These are phyloP conservation scores for Pedionomus torquatus DNA, from an alignment of 2,113 vertebrate genomes.

Conservation along the genomic window DNA sequence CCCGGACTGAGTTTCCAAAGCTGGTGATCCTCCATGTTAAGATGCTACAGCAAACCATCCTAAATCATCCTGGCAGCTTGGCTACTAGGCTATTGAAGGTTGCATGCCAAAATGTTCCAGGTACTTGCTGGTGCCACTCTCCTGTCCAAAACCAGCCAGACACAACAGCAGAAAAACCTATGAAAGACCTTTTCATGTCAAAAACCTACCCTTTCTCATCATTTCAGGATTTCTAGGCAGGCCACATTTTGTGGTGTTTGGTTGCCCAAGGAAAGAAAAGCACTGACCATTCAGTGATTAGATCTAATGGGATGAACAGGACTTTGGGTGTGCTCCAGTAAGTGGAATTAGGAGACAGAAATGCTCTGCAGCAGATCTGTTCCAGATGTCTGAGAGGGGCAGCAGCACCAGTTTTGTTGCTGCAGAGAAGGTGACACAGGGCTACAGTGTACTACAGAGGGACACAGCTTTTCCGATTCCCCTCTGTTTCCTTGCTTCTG, in stretches of 20 bases:
- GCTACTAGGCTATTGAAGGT: neutral
- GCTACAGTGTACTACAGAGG: neutral
- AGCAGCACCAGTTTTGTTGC: neutral
- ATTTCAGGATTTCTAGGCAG: neutral
- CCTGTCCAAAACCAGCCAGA: neutral
- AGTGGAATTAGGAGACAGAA: neutral
- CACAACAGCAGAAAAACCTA: neutral
- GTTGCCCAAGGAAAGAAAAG: neutral
- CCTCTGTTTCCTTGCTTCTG: neutral
- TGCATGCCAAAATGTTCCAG: neutral
- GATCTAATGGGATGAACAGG: neutral
- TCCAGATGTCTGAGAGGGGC: neutral
- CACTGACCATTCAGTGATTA: neutral
- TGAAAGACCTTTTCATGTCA: neutral
- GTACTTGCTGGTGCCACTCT: neutral
- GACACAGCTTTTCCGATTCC: neutral
- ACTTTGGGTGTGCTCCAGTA: neutral
- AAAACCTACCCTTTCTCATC: neutral
- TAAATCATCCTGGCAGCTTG: neutral
- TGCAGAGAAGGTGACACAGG: neutral
- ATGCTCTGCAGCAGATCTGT: fast-evolving
- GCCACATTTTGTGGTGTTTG: neutral
- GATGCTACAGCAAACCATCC: neutral
- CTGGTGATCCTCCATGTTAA: neutral
- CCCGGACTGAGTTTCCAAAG: neutral